Base-by-base conservation (phyloP, 1,140 invertebrate species). In the Oncopeltus fasciatus region DNA sequence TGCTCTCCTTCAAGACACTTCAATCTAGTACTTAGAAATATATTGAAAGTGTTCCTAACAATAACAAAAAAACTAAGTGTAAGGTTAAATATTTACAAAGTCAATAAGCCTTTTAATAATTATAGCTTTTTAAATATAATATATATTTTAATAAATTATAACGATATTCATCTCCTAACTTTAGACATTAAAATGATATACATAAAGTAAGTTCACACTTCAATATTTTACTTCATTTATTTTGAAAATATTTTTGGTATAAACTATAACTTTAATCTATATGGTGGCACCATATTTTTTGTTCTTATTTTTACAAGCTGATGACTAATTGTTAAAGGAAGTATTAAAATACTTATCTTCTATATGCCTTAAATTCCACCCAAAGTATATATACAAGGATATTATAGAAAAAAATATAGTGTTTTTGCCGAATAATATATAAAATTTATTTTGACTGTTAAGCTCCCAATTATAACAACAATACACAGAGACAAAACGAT, bases 331-430 rank as follows among this genome's bases (percentile, higher is more conserved):
- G 26, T 46, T 53, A 24, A 62, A 62, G 61, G 61, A 62, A 62
- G 61, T 62, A 62, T 49, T 62, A 62, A 62, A 62, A 62, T 62
- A 62, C 47, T 38, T 57, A 57, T 38, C 27, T 53, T 46, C 33
- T 56, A 62, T 57, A 44, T 61, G 28, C 56, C 26, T 46, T 51
- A 46, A 57, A 53, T 62, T 53, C 49, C 49, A 53, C 49, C 24
- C 49, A 24, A 53, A 53, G 49, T 53, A 24, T 53, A 53, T 53
- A 24, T 53, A 53, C 49, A 53, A 53, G 49, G 26, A 8, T 43
- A 51, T 49, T 20, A 49, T 59, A 63, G 57, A 59, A 63, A 63
- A 63, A 63, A 59, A 63, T 63, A 63, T 58, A 59, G 24, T 59
- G 43, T 63, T 47, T 58, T 44, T 33, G 38, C 57, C 29, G 57